Conservation (phyloP, 2,797 vertebrate genomes). For the Enteromius fasciolatus region DNA sequence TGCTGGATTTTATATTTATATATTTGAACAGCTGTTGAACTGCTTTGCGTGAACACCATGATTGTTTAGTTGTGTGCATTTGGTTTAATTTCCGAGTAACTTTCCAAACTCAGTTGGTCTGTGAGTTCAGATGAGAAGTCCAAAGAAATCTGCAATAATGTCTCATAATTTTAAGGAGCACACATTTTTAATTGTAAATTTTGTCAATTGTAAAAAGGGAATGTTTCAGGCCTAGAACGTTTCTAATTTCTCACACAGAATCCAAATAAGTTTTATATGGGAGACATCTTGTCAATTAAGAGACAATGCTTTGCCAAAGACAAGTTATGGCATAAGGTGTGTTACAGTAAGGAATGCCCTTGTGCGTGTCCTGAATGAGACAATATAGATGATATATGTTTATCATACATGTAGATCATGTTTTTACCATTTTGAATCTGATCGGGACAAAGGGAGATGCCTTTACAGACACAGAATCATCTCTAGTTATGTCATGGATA, state of each 20-base stretch:
- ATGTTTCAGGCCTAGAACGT: not conserved
- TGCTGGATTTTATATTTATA: not conserved
- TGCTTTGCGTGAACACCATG: not conserved
- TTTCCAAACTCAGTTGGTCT: conserved; percentile 6
- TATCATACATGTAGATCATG: too few relatives aligned
- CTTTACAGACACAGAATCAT: too few relatives aligned
- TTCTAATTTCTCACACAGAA: not conserved
- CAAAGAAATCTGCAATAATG: not conserved
- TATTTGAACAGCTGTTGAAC: conserved; percentile 23
- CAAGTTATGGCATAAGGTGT: too few relatives aligned
- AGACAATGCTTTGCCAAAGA: too few relatives aligned
- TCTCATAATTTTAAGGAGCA: not conserved
- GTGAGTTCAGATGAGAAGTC: not conserved
- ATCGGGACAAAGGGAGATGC: too few relatives aligned
- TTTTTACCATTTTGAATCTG: too few relatives aligned
- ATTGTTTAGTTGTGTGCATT: conserved; percentile 9
- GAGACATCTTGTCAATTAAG: not conserved
- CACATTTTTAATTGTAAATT: not conserved
- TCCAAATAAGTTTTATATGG: not conserved
- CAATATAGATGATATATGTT: too few relatives aligned
- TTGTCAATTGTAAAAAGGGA: not conserved
- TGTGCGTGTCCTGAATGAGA: too few relatives aligned
- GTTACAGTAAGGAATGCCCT: too few relatives aligned
- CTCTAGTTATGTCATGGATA: too few relatives aligned
- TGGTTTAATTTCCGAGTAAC: not conserved